phyloP scores from a whole-genome alignment of 2,113 vertebrate genomes.

The Etheostoma cragini region DNA sequence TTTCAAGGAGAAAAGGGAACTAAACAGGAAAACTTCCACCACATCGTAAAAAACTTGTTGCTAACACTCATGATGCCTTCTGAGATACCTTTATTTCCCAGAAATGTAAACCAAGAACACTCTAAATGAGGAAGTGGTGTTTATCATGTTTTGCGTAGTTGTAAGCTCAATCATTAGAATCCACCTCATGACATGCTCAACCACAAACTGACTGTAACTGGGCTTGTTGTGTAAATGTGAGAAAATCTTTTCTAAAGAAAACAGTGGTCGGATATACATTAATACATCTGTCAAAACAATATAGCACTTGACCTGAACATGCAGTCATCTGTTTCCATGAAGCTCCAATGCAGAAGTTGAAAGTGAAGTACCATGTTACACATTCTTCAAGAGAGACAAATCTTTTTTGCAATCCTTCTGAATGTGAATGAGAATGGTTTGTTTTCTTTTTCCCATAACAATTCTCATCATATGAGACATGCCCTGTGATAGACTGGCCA shows the following conservation, averaged over 20 bases:
- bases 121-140: conserved; percentile 55
- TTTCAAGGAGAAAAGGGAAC: conserved; percentile 1
- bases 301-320: background rate
- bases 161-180: conserved; percentile 22
- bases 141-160: background rate
- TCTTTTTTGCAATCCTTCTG: no score
- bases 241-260: conserved; percentile 23
- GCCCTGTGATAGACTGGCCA: background rate
- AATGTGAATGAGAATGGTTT: background rate
- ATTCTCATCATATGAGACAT: background rate
- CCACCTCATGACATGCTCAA: conserved; percentile 1
- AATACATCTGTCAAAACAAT: background rate
- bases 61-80: background rate
- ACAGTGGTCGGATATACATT: background rate
- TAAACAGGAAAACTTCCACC: conserved; percentile 1
- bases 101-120: conserved; percentile 44
- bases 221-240: conserved; percentile 1
- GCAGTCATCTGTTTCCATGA: background rate
- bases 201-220: conserved; percentile 9
- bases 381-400: no score
- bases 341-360: background rate
- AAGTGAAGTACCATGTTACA: background rate
- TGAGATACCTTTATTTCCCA: conserved; percentile 49
- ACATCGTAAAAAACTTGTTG: background rate
- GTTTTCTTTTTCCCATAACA: background rate